Base-by-base conservation (phyloP, 1,140 invertebrate genomes). In the Grapholita molesta region DNA sequence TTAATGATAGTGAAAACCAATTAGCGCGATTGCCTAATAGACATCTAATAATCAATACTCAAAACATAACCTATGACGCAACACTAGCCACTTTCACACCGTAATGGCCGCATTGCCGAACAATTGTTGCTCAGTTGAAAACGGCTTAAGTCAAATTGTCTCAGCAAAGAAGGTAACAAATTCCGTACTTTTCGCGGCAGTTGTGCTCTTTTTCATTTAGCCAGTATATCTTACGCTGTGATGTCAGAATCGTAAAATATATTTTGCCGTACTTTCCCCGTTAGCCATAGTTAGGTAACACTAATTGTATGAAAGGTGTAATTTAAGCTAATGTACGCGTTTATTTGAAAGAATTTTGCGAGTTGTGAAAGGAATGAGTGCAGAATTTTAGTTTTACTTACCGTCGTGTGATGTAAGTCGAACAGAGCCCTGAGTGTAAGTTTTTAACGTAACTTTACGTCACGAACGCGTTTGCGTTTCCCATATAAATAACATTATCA, bases 171-270 rank as follows among this genome's bases (percentile, higher is more conserved):
- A n/a, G n/a, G n/a, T n/a, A n/a, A n/a, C n/a, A n/a, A n/a, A n/a
- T n/a, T n/a, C n/a, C n/a, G n/a, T n/a, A n/a, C n/a, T n/a, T n/a
- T n/a, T n/a, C n/a, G n/a, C n/a, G n/a, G n/a, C n/a, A n/a, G n/a
- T n/a, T n/a, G n/a, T n/a, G n/a, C n/a, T n/a, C n/a, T n/a, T n/a
- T n/a, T n/a, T n/a, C n/a, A n/a, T n/a, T n/a, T n/a, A n/a, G n/a
- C n/a, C n/a, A n/a, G n/a, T n/a, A n/a, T n/a, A n/a, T n/a, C n/a
- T n/a, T n/a, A n/a, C n/a, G n/a, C n/a, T n/a, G n/a, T n/a, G n/a
- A n/a, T n/a, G n/a, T n/a, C n/a, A 24, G 24, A 57, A 48, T 48
- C 38, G 64, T 66, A 38, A 38, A 66, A 61, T 21, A 61, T 25
- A 21, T 24, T 48, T 57, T 28, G 53, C 53, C 25, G n/a, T 28